A percentile compares a stretch with the other conserved stretches of the same genome.
phyloP scores from a whole-genome alignment of 2,113 vertebrate species.

The Cygnus atratus region DNA sequence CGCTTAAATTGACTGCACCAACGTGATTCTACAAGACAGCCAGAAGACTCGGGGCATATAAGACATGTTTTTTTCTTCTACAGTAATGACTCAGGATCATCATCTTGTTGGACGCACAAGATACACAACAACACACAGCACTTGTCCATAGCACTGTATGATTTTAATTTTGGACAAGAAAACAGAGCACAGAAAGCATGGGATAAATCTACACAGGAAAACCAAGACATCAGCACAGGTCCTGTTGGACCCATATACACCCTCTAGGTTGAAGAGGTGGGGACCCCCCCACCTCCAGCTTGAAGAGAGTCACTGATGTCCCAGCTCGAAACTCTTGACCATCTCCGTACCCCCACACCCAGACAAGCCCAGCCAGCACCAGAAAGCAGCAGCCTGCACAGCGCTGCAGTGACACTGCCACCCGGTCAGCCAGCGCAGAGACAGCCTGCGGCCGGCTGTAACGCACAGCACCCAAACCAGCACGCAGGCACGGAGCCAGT shows the following conservation, averaged over 20 bases:
- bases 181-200: background rate
- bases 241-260: background rate
- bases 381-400: rapidly evolving
- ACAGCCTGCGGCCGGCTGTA: background rate
- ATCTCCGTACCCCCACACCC: background rate
- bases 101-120: background rate
- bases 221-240: background rate
- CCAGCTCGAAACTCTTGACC: background rate
- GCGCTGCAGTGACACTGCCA: background rate
- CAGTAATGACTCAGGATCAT: constrained; percentile 37
- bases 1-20: background rate
- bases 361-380: background rate
- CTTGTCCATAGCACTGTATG: background rate
- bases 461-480: background rate
- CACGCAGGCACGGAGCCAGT: background rate
- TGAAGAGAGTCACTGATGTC: background rate
- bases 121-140: background rate
- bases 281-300: no score
- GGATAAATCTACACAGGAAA: background rate
- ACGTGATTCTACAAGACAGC: background rate
- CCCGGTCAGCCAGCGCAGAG: background rate
- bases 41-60: background rate
- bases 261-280: background rate
- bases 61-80: background rate
- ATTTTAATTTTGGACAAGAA: background rate